Percentiles rank a stretch among this genome's conserved stretches.
phyloP scores from a whole-genome alignment of 2,888 invertebrate species.

The Epirrhoe alternata region DNA sequence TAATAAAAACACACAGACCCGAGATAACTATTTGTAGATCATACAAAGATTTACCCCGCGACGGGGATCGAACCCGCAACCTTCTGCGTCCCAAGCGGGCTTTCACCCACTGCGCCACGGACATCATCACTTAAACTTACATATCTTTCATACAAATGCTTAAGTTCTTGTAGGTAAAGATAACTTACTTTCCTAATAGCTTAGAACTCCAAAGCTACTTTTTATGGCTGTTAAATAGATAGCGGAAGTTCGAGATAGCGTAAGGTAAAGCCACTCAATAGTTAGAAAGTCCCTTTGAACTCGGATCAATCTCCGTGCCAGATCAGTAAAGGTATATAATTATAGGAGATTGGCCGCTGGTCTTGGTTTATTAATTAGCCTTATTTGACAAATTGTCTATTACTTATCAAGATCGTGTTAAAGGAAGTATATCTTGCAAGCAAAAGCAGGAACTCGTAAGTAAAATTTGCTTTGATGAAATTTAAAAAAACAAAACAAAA shows the following conservation, averaged over 20 bases:
- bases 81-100: too few relatives aligned
- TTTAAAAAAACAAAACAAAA: not conserved
- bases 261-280: not conserved
- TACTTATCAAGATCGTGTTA: constrained; percentile 2
- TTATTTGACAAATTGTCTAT: constrained; percentile 13
- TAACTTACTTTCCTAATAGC: not conserved
- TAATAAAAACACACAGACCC: too few relatives aligned
- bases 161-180: too few relatives aligned
- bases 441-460: not conserved
- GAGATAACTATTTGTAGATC: too few relatives aligned
- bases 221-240: constrained; percentile 3
- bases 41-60: too few relatives aligned
- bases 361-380: constrained; percentile 24
- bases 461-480: not conserved
- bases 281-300: constrained; percentile 15
- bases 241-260: constrained; percentile 6
- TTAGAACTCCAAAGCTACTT: not conserved
- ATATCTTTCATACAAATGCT: too few relatives aligned
- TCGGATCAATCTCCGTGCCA: constrained; percentile 13
- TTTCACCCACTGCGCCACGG: too few relatives aligned
- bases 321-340: constrained; percentile 18
- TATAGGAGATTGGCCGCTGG: constrained; percentile 17
- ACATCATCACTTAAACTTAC: too few relatives aligned
- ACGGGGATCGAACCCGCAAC: too few relatives aligned
- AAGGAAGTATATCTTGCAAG: not conserved